These are phyloP conservation scores for Gobius niger DNA, from an alignment of 2,113 vertebrate genomes.

Conservation along the genomic window DNA sequence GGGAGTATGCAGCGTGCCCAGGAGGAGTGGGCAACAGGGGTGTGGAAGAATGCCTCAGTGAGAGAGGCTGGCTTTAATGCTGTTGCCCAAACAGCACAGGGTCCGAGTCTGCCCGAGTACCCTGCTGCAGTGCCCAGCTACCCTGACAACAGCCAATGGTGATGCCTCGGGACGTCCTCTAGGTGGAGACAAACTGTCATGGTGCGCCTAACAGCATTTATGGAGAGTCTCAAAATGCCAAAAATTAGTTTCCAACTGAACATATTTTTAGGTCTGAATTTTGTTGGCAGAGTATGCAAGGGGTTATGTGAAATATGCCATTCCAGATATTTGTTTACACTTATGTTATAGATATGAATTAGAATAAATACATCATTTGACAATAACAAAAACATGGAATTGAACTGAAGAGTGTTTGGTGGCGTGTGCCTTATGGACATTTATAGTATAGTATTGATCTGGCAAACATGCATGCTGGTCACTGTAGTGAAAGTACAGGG, in stretches of 20 bases:
- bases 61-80: slow-evolving; percentile 85
- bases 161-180: slow-evolving; percentile 37
- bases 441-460: slow-evolving; percentile 17
- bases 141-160: slow-evolving; percentile 79
- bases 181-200: slow-evolving; percentile 51
- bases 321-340: slow-evolving; percentile 61
- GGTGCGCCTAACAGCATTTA: slow-evolving; percentile 21
- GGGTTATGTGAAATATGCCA: slow-evolving; percentile 16
- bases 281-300: slow-evolving; percentile 9
- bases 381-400: slow-evolving; percentile 12
- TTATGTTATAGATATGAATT: slow-evolving; percentile 11
- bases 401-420: slow-evolving; percentile 2
- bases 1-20: slow-evolving; percentile 91
- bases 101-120: slow-evolving; percentile 91
- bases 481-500: not conserved
- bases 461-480: slow-evolving; percentile 39
- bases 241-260: slow-evolving; percentile 25
- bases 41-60: slow-evolving; percentile 83
- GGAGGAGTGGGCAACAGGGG: slow-evolving; percentile 86
- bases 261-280: slow-evolving; percentile 29
- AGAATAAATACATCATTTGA: not conserved
- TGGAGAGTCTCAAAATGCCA: slow-evolving; percentile 4
- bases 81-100: slow-evolving; percentile 75
- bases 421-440: slow-evolving; percentile 64
- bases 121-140: slow-evolving; percentile 89